A percentile compares a stretch with the other conserved stretches of the same genome.
phyloP scores from a whole-genome alignment of 2,113 vertebrate species.

The Rattus norvegicus region DNA sequence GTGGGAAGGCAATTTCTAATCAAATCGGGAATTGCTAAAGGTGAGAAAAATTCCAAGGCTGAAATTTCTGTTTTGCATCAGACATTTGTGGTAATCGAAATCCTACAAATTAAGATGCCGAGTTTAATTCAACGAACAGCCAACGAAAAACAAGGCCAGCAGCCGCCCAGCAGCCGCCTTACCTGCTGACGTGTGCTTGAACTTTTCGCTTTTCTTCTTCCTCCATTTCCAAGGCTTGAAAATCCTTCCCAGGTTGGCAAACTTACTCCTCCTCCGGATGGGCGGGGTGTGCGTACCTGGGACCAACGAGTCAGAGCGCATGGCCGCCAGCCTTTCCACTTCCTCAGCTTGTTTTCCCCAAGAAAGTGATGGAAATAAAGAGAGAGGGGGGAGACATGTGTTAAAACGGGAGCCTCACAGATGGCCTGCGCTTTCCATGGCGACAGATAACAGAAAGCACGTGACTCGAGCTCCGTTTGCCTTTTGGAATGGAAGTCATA shows the following conservation, averaged over 20 bases:
- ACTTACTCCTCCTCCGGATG: constrained; percentile 96
- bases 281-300: constrained; percentile 96
- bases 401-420: constrained; percentile 72
- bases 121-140: not conserved
- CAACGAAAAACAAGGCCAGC: not conserved
- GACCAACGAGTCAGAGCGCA: constrained; percentile 96
- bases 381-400: constrained; percentile 42
- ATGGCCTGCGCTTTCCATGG: constrained; percentile 75
- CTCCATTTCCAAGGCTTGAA: constrained; percentile 99
- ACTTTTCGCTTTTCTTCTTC: constrained; percentile 99
- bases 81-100: not conserved
- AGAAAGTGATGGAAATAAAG: constrained; percentile 46
- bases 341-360: constrained; percentile 92
- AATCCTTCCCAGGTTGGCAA: constrained; percentile 95
- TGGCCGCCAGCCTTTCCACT: constrained; percentile 96
- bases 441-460: constrained; percentile 70
- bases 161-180: constrained; percentile 44
- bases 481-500: constrained; percentile 58
- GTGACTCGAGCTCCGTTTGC: constrained; percentile 37
- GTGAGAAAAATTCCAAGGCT: not conserved
- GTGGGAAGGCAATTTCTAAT: not conserved
- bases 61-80: not conserved
- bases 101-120: not conserved
- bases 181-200: constrained; percentile 99
- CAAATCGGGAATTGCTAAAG: not conserved